Base-by-base conservation (phyloP, 2,888 invertebrate species). In the Drosophila helvetica region DNA sequence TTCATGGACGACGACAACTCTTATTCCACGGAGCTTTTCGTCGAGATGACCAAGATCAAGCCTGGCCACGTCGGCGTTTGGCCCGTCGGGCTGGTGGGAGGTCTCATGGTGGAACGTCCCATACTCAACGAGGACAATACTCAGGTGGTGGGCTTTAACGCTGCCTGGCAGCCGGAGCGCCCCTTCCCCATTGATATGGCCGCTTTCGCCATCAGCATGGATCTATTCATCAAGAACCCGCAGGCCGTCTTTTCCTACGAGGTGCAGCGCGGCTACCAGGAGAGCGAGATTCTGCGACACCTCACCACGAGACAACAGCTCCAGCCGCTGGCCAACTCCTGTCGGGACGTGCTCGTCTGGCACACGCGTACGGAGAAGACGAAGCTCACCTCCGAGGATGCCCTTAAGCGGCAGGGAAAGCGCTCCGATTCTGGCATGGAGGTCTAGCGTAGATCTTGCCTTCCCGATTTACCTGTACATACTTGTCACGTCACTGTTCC, bases 181-280 rank as follows among this genome's bases (percentile, higher is more conserved):
- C 96, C 96, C 0, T 99, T 99, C 93, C 98, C 99, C 0, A 95
- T 98, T 43, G 99, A 99, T 90, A 99, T 99, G 99, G 99, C 99
- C 0, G 98, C 98, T 0, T 99, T 98, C 90, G 98, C 96, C 8
- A 95, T 98, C 46, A 97, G 97, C 90, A 92, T 96, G 2, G 94
- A 95, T 18, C 92, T 97, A 61, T 93, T 98, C 51, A 91, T 96
- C 5, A 93, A 94, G 18, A 94, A 95, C 82, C 94, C 95, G 0
- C 93, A 96, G 45, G 97, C 96, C 0, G 93, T 93, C 73, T 98
- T 99, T 92, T 96, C 96, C 0, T 96, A 96, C 86, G 95, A 96
- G 78, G 97, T 97, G 66, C 95, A 96, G 86, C 95, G 97, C 64
- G 99, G 99, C 17, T 96, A 95, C 91, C 97, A 97, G 92, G 98